These are phyloP conservation scores for Ambastaia sidthimunki DNA, from an alignment of 2,797 vertebrate species.

Conservation along the genomic window DNA sequence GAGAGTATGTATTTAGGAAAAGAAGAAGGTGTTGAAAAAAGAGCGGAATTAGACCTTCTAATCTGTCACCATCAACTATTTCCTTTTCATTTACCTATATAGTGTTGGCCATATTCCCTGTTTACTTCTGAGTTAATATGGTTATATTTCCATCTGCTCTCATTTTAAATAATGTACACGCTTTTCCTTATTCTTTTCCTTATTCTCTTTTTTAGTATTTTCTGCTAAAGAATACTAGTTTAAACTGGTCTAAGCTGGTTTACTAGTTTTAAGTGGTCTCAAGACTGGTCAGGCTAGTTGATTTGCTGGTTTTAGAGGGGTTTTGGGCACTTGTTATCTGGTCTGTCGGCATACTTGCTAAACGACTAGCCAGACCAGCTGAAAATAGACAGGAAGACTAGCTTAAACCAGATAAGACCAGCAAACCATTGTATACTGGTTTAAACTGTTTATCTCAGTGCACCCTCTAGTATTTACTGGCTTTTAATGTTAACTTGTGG, in stretches of 20 bases:
- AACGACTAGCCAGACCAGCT: too few species aligned
- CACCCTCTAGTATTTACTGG: too few species aligned
- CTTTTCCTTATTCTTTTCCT: neutral
- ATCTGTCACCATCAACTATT: neutral
- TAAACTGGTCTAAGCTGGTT: neutral
- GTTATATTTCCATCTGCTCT: neutral
- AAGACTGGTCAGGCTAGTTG: too few species aligned
- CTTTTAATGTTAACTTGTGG: neutral
- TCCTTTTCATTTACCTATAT: slow-evolving; percentile 4
- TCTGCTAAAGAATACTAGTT: neutral
- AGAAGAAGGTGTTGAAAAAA: slow-evolving; percentile 26
- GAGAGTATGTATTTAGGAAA: slow-evolving; percentile 54
- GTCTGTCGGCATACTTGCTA: too few species aligned
- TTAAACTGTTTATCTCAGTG: neutral
- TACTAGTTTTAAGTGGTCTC: neutral
- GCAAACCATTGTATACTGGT: neutral
- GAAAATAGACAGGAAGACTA: too few species aligned
- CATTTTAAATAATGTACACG: neutral
- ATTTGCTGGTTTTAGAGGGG: too few species aligned
- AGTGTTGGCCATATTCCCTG: neutral
- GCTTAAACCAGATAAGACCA: neutral
- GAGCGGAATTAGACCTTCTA: slow-evolving; percentile 13
- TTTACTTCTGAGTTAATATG: neutral
- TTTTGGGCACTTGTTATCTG: too few species aligned
- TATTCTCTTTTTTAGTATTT: too few species aligned